Conservation (phyloP, 2,888 invertebrate genomes). For the Neoscelio sp. region DNA sequence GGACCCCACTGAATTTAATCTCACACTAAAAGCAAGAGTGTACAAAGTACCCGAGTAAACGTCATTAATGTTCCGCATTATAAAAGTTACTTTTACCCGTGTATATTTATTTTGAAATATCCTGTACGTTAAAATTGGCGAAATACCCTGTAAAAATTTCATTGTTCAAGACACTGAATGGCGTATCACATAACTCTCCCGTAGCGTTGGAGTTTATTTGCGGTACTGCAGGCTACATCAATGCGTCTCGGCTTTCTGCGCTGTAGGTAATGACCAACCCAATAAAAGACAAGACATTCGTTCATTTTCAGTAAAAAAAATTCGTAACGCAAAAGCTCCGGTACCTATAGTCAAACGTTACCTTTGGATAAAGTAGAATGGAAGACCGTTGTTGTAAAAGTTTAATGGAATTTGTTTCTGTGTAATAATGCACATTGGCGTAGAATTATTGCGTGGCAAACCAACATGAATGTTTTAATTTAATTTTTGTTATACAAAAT, state of each 20-base stretch:
- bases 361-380: constrained; percentile 16
- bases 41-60: background rate
- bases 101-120: constrained; percentile 9
- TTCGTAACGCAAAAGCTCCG: constrained; percentile 1
- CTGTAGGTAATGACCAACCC: constrained; percentile 23
- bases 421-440: constrained; percentile 27
- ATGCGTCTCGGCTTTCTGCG: constrained; percentile 29
- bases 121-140: constrained; percentile 9
- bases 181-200: constrained; percentile 31
- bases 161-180: constrained; percentile 24
- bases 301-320: constrained; percentile 18
- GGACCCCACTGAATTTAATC: too few species aligned
- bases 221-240: constrained; percentile 12
- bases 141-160: constrained; percentile 23
- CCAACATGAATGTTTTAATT: too few species aligned
- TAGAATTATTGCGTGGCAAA: constrained; percentile 23
- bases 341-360: constrained; percentile 4
- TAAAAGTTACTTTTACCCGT: constrained; percentile 1
- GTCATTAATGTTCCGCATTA: background rate
- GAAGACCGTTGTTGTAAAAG: constrained; percentile 18
- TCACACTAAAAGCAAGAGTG: background rate
- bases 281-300: constrained; percentile 29
- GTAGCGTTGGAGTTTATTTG: constrained; percentile 28
- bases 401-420: constrained; percentile 29
- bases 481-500: too few species aligned